Evolutionary conservation across 2,113 vertebrate species (phyloP).

Genomic region (Calyptommatus sinebrachiatus): DNA sequence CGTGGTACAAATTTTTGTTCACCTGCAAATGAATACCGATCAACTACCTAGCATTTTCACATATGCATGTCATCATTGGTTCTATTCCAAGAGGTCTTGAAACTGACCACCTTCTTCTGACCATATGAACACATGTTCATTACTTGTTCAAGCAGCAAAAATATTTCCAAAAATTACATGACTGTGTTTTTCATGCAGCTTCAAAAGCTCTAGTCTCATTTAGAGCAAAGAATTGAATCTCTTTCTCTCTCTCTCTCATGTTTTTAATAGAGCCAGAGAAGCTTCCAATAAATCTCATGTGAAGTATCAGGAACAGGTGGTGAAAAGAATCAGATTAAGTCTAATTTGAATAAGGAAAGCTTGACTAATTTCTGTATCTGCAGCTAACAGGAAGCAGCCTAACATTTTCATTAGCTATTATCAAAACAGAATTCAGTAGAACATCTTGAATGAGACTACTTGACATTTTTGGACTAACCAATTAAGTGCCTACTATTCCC

Average conservation of each 20-base stretch:
- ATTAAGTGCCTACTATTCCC: constrained; percentile 1
- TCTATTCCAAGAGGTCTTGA: too few species aligned
- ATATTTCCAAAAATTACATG: not conserved
- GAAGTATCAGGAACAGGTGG: constrained; percentile 31
- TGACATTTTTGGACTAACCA: constrained; percentile 29
- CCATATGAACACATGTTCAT: too few species aligned
- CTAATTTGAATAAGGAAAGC: constrained; percentile 32
- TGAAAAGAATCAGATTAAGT: constrained; percentile 28
- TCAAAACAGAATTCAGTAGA: constrained; percentile 11
- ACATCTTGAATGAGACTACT: constrained; percentile 25
- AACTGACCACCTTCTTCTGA: too few species aligned
- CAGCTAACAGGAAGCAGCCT: constrained; percentile 17
- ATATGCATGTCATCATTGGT: too few species aligned
- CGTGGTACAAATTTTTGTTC: too few species aligned
- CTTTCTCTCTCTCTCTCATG: not conserved
- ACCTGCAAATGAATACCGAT: too few species aligned
- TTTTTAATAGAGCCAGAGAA: not conserved
- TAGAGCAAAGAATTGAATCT: not conserved
- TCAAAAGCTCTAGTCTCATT: not conserved
- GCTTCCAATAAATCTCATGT: constrained; percentile 19
- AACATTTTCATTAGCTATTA: constrained; percentile 28
- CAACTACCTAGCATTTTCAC: too few species aligned
- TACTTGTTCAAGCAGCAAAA: too few species aligned
- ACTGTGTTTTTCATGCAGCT: rapidly evolving
- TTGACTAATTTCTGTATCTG: constrained; percentile 36